Conservation (phyloP, 2,888 invertebrate species). For the Euplagia quadripunctaria region DNA sequence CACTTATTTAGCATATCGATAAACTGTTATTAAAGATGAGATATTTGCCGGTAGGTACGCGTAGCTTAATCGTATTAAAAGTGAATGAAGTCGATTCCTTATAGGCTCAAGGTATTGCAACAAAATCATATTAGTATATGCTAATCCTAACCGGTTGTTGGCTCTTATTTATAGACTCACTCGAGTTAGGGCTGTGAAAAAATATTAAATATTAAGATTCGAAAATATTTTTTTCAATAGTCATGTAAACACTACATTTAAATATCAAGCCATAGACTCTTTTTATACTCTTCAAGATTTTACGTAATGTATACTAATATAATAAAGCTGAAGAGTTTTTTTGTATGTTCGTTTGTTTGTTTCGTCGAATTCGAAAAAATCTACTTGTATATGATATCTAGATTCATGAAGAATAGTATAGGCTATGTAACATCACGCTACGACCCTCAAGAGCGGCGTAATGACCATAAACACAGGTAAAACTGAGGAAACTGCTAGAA, state of each 20-base stretch:
- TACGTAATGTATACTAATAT: no score
- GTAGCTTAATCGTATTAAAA: slow-evolving; percentile 53
- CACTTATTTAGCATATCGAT: slow-evolving; percentile 50
- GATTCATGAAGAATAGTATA: no score
- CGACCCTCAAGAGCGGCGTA: no score
- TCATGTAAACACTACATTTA: not conserved
- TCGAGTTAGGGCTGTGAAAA: slow-evolving; percentile 9
- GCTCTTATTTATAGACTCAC: slow-evolving; percentile 36
- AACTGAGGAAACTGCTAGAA: no score
- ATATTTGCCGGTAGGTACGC: slow-evolving; percentile 34
- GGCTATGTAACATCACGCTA: no score
- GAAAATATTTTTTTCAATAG: not conserved
- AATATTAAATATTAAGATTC: not conserved
- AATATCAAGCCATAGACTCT: not conserved
- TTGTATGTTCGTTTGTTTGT: no score
- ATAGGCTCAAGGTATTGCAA: slow-evolving; percentile 42
- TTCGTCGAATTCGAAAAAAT: no score
- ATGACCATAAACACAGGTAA: no score
- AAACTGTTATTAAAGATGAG: slow-evolving; percentile 42
- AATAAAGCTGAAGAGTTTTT: no score
- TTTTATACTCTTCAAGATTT: not conserved
- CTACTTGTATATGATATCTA: no score
- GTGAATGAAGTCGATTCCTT: slow-evolving; percentile 43
- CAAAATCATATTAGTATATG: slow-evolving; percentile 58
- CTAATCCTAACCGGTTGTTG: slow-evolving; percentile 47